Percentiles rank a stretch among this genome's conserved stretches.
These are phyloP conservation scores for Argyresthia albistria DNA, from an alignment of 2,888 invertebrate genomes.

Conservation along the genomic window DNA sequence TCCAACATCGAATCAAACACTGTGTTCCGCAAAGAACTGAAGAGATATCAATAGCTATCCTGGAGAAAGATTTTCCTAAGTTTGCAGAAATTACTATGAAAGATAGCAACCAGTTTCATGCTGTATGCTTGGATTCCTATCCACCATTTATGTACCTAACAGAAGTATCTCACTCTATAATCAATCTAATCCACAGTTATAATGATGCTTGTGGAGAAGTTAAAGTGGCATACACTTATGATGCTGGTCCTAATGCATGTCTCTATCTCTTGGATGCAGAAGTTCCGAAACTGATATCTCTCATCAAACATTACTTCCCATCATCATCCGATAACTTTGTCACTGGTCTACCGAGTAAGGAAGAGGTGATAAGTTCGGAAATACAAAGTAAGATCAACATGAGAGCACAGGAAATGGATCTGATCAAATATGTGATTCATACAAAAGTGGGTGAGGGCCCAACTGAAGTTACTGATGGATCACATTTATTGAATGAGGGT, in stretches of 20 bases:
- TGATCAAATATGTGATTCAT: slow-evolving; percentile 86
- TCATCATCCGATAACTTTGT: slow-evolving; percentile 49
- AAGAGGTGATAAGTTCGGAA: slow-evolving; percentile 18
- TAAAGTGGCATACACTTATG: slow-evolving; percentile 96
- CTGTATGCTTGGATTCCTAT: slow-evolving; percentile 91
- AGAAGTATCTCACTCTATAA: slow-evolving; percentile 86
- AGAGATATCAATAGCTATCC: slow-evolving; percentile 70
- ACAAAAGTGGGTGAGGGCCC: slow-evolving; percentile 90
- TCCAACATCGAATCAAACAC: slow-evolving; percentile 80
- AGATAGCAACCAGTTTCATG: slow-evolving; percentile 98
- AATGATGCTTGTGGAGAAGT: slow-evolving; percentile 78
- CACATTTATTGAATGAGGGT: slow-evolving; percentile 37
- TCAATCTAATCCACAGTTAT: slow-evolving; percentile 85
- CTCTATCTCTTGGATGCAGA: slow-evolving; percentile 85
- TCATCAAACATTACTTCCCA: slow-evolving; percentile 83
- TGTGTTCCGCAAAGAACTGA: slow-evolving; percentile 81
- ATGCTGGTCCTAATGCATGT: slow-evolving; percentile 98
- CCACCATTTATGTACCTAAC: slow-evolving; percentile 96
- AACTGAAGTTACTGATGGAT: slow-evolving; percentile 47
- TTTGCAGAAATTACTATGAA: slow-evolving; percentile 97
- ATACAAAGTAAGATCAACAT: slow-evolving; percentile 34
- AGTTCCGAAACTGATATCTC: slow-evolving; percentile 77
- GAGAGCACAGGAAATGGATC: slow-evolving; percentile 57
- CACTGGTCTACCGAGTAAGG: slow-evolving; percentile 29
- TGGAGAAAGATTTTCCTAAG: slow-evolving; percentile 79